Base-by-base conservation (phyloP, 2,888 invertebrate species). In the Shargacucullia verbasci region DNA sequence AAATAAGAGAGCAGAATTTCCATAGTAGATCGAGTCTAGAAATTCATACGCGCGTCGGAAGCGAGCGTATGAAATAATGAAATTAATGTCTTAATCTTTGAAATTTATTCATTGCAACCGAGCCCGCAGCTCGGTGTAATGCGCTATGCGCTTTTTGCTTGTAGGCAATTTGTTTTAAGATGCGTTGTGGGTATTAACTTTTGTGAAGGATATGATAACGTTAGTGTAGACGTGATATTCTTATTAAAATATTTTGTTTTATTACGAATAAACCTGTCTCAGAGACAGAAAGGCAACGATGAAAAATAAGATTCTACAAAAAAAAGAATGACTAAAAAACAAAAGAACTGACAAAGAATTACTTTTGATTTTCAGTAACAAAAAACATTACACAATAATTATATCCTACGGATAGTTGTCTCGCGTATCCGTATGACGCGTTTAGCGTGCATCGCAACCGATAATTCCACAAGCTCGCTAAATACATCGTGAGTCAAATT, bases 1-100 rank as follows among this genome's bases (percentile, higher is more conserved):
- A 37, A 46, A 29, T 29, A 8, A 29, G 7, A 29, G 9, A 9
- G 7, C 31, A 49, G 55, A 48, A 64, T 54, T 67, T 60, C 31
- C 60, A 60, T 69, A 58, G 66, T 69, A 58, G 66, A 64, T 59
- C 46, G 46, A 44, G 57, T 53, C 27, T 44, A 48, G 65, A 47
- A 65, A 70, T 77, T 76, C 78, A 67, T 67, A 71, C 66, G 38
- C 67, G 43, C 41, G 54, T 46, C 48, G 55, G 57, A 52, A 41
- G 57, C 62, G 43, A 62, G 66, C 66, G 79, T 76, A 74, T 73
- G 71, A 79, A 76, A 76, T 78, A 80, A 80, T 79, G 75, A 83
- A 83, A 85, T 83, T 81, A 84, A 85, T 85, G 84, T 80, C 81
- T 85, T 85, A 84, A 85, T 86, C 83, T 83, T 82, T 80, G 73